Percentiles rank a stretch among this genome's conserved stretches.
phyloP scores from a whole-genome alignment of 2,797 vertebrate genomes.

The Pangasius sanitwongsei region DNA sequence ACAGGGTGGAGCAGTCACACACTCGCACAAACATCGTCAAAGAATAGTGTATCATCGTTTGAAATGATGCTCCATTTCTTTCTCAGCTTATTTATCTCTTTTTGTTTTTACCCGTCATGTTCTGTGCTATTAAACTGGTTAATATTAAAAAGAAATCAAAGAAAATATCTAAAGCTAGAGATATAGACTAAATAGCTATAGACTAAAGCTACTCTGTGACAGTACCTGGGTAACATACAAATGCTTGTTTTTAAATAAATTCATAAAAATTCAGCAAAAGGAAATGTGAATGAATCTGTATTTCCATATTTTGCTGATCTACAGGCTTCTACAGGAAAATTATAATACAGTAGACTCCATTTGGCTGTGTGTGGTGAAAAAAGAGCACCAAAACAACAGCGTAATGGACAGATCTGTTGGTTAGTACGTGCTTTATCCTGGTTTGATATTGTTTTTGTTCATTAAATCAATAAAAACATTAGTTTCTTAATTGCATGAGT shows the following conservation, averaged over 20 bases:
- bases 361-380: neutral
- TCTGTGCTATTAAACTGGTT: neutral
- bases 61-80: neutral
- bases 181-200: neutral
- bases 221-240: neutral
- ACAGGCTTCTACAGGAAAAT: neutral
- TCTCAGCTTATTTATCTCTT: neutral
- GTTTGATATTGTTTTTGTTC: neutral
- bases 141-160: neutral
- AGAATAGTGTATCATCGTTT: neutral
- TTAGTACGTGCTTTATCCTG: neutral
- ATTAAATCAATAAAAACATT: neutral
- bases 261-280: neutral
- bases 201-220: no score
- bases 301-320: neutral
- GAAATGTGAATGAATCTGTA: neutral
- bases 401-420: neutral
- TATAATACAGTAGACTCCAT: neutral
- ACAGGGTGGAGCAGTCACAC: conserved; percentile 8
- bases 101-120: neutral
- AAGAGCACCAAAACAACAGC: neutral
- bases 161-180: neutral
- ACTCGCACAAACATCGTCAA: neutral
- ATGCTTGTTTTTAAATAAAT: neutral
- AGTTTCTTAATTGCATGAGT: neutral